A percentile compares a stretch with the other conserved stretches of the same genome.
These are phyloP conservation scores for Atherix ibis DNA, from an alignment of 2,888 invertebrate genomes.

Conservation along the genomic window DNA sequence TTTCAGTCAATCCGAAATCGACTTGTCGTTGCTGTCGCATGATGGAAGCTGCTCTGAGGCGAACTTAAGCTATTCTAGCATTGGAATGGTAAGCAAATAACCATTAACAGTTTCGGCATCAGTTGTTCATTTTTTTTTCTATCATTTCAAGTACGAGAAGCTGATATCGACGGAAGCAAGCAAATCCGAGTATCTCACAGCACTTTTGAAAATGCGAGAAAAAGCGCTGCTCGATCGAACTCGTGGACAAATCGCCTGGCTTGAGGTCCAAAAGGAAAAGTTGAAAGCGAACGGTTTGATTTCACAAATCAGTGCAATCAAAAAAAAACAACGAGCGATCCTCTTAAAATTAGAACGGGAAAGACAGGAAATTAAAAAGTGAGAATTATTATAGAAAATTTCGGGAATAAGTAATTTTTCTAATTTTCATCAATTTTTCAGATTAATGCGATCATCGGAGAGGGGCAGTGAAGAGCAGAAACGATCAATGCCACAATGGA, in stretches of 20 bases:
- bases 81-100: slow-evolving; percentile 20
- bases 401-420: no score
- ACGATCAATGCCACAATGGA: no score
- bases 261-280: slow-evolving; percentile 48
- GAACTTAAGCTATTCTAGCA: slow-evolving; percentile 21
- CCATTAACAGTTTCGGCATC: not conserved
- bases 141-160: slow-evolving; percentile 42
- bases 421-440: not conserved
- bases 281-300: slow-evolving; percentile 39
- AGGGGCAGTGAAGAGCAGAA: no score
- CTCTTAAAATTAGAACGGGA: slow-evolving; percentile 49
- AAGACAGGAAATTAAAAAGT: slow-evolving; percentile 50
- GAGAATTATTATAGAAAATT: slow-evolving; percentile 8
- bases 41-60: slow-evolving; percentile 18
- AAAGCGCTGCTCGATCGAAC: slow-evolving; percentile 50
- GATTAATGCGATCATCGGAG: no score
- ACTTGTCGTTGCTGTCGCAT: slow-evolving; percentile 14
- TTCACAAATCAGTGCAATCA: slow-evolving; percentile 40
- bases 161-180: slow-evolving; percentile 51
- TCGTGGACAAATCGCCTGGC: slow-evolving; percentile 44
- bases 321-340: slow-evolving; percentile 51
- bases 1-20: slow-evolving; percentile 19
- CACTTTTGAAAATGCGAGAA: slow-evolving; percentile 48
- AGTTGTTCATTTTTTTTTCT: slow-evolving; percentile 11
- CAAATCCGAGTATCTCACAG: slow-evolving; percentile 46